Conservation (phyloP, 92 coral and sea anemone genomes). For the Zoanthus gigantus region DNA sequence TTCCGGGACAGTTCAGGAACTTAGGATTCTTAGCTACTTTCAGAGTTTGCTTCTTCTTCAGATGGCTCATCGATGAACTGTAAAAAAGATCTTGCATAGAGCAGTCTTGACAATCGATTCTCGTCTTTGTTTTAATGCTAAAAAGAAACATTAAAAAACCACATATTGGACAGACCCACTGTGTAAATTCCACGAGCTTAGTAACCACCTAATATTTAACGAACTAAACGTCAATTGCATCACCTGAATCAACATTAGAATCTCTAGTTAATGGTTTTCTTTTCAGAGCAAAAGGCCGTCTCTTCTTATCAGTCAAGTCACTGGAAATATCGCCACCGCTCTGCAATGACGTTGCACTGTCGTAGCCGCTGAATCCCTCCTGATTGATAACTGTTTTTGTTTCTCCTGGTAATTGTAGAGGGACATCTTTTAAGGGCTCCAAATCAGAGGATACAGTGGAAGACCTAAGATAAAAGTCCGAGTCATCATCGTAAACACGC, state of each 20-base stretch:
- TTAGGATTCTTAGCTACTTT: too few relatives aligned
- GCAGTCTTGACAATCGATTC: too few relatives aligned
- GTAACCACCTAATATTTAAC: neutral
- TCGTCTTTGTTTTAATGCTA: too few relatives aligned
- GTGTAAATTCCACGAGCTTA: neutral
- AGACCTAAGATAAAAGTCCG: neutral
- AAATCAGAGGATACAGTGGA: neutral
- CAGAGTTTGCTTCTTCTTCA: too few relatives aligned
- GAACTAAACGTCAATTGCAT: conserved; percentile 20
- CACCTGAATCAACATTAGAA: conserved; percentile 48
- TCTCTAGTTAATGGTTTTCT: conserved; percentile 30
- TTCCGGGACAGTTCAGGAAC: too few relatives aligned
- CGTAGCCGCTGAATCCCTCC: neutral
- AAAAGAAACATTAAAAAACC: neutral
- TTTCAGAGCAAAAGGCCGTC: conserved; percentile 34
- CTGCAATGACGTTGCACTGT: conserved; percentile 29
- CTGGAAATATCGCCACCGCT: conserved; percentile 31
- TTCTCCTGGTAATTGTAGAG: neutral
- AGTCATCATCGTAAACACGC: neutral
- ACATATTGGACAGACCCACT: neutral
- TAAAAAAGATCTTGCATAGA: neutral
- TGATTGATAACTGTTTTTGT: neutral
- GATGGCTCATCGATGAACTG: too few relatives aligned
- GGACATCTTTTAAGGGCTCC: neutral
- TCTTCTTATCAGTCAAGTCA: conserved; percentile 18